phyloP scores from a whole-genome alignment of 1,140 invertebrate genomes.

The Bombus superbus region DNA sequence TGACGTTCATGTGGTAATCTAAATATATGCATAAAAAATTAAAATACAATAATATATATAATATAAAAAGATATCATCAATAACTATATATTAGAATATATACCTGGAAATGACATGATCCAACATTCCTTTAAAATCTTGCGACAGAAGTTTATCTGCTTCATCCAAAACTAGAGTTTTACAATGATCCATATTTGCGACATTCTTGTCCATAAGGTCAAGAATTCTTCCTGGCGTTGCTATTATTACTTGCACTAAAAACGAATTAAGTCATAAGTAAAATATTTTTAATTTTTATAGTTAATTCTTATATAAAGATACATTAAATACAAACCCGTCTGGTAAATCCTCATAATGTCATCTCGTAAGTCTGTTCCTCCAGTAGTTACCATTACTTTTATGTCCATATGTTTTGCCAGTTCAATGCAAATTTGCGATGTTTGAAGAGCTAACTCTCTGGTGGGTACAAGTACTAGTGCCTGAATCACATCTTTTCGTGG shows the following conservation, averaged over 20 bases:
- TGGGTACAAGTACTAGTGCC: constrained; percentile 99
- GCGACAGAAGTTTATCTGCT: constrained; percentile 99
- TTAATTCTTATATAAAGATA: constrained; percentile 13
- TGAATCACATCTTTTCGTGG: constrained; percentile 95
- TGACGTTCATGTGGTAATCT: constrained; percentile 97
- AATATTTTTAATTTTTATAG: constrained; percentile 16
- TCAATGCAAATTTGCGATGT: constrained; percentile 99
- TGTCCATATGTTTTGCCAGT: constrained; percentile 96
- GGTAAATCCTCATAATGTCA: constrained; percentile 99
- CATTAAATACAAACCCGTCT: constrained; percentile 88
- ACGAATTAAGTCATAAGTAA: constrained; percentile 53
- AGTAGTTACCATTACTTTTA: constrained; percentile 99
- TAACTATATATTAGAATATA: constrained; percentile 19
- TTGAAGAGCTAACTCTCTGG: constrained; percentile 98
- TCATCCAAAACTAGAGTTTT: constrained; percentile 99
- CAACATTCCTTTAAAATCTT: constrained; percentile 99
- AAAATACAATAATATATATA: not conserved
- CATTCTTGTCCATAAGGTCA: constrained; percentile 99
- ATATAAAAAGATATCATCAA: not conserved
- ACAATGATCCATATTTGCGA: constrained; percentile 98
- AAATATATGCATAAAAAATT: not conserved
- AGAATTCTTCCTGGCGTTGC: constrained; percentile 99
- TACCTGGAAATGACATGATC: constrained; percentile 96
- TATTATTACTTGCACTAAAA: constrained; percentile 98
- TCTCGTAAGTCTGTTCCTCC: constrained; percentile 99